phyloP scores from a whole-genome alignment of 2,888 invertebrate species.

The Hirtodrosophila confusa region DNA sequence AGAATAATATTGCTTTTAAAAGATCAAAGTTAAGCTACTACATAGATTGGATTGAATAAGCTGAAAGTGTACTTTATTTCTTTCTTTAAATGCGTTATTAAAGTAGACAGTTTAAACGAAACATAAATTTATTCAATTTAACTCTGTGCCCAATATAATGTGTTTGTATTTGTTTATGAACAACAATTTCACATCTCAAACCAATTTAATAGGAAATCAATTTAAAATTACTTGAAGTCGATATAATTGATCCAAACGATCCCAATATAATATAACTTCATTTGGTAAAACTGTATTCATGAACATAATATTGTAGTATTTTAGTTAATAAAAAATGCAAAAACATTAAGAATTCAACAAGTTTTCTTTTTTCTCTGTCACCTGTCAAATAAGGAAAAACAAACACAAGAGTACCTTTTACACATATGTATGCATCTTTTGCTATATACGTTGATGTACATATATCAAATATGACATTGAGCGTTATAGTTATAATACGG shows the following conservation, averaged over 20 bases:
- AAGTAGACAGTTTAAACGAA: neutral
- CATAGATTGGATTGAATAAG: neutral
- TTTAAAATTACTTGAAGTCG: no score
- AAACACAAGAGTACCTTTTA: conserved; percentile 48
- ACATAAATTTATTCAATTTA: neutral
- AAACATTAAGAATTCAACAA: conserved; percentile 22
- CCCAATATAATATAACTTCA: no score
- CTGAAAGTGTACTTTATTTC: no score
- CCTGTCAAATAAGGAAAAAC: conserved; percentile 29
- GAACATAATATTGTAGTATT: no score
- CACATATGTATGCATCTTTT: conserved; percentile 44
- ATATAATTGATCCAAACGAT: no score
- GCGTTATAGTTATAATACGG: conserved; percentile 27
- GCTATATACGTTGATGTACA: conserved; percentile 35
- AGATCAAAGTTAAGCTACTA: conserved; percentile 21
- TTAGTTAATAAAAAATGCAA: conserved; percentile 30
- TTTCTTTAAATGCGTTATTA: neutral
- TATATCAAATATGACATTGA: conserved; percentile 62
- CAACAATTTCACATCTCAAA: no score
- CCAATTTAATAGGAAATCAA: no score
- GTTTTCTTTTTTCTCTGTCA: conserved; percentile 15
- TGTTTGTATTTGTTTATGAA: no score
- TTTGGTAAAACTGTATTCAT: no score
- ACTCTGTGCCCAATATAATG: no score
- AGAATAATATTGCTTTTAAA: conserved; percentile 14